Evolutionary conservation across 2,797 vertebrate species (phyloP).

Genomic region (Dipus sagitta): DNA sequence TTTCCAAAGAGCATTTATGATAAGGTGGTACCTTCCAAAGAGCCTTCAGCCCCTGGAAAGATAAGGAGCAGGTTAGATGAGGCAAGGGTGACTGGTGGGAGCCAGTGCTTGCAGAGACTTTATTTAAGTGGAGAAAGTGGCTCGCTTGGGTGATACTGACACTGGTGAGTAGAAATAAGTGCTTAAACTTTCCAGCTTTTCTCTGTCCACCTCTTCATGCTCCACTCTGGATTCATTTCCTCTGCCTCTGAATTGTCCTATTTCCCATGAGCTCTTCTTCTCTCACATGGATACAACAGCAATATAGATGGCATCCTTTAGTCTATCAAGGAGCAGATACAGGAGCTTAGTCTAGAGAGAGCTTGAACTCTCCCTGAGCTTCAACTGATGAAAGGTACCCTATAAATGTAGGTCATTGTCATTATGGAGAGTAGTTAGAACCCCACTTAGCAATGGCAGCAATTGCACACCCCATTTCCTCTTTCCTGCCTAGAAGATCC

Average conservation of each 20-base stretch:
- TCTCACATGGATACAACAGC: background rate
- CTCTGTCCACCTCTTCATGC: background rate
- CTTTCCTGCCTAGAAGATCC: constrained; percentile 44
- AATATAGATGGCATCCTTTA: constrained; percentile 22
- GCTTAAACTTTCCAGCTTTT: background rate
- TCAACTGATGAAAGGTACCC: constrained; percentile 39
- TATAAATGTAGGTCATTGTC: constrained; percentile 55
- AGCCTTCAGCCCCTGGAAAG: background rate
- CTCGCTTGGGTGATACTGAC: background rate
- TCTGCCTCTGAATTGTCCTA: background rate
- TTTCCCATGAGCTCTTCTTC: constrained; percentile 36
- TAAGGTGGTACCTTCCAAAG: background rate
- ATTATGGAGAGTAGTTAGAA: constrained; percentile 65
- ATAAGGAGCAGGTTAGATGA: background rate
- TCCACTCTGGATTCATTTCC: background rate
- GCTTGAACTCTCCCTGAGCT: constrained; percentile 14
- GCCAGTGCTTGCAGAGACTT: background rate
- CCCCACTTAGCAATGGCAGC: constrained; percentile 47
- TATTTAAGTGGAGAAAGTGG: background rate
- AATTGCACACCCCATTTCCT: constrained; percentile 48
- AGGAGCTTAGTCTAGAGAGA: constrained; percentile 8
- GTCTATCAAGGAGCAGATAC: constrained; percentile 32
- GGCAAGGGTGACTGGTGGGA: background rate
- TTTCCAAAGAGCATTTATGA: background rate
- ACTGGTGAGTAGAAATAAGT: background rate